phyloP scores from a whole-genome alignment of 2,113 vertebrate species.

The Phylloscopus trochiloides region DNA sequence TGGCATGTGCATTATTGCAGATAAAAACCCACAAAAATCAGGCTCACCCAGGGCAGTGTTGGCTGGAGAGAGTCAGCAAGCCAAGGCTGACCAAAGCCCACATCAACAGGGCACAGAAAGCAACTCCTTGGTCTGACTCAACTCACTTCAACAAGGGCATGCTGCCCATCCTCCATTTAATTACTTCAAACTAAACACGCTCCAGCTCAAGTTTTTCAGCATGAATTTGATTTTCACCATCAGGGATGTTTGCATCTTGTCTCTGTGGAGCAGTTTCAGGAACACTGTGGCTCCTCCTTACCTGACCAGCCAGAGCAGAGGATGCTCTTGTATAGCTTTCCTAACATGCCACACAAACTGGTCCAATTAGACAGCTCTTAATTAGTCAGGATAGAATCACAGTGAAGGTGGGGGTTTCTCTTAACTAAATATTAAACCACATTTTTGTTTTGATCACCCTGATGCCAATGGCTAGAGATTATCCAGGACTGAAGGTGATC shows the following conservation, averaged over 20 bases:
- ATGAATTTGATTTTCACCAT: neutral
- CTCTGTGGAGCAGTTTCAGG: neutral
- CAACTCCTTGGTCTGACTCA: neutral
- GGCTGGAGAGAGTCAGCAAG: neutral
- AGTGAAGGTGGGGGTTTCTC: neutral
- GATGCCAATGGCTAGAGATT: neutral
- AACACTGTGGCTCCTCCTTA: neutral
- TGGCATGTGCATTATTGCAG: neutral
- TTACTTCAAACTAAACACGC: neutral
- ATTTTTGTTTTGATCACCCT: neutral
- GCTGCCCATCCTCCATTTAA: neutral
- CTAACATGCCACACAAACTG: neutral
- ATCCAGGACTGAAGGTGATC: neutral
- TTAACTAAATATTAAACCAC: neutral
- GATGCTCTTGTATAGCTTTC: neutral
- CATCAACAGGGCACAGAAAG: neutral
- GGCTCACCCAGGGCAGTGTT: neutral
- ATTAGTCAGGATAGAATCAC: neutral
- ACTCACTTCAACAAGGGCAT: neutral
- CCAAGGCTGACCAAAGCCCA: neutral
- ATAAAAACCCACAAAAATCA: neutral
- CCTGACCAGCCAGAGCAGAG: neutral
- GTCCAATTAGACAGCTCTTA: neutral
- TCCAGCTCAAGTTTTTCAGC: neutral
- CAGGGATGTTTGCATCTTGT: neutral